Conservation (phyloP, 2,888 invertebrate genomes). For the Cantharis nigra region DNA sequence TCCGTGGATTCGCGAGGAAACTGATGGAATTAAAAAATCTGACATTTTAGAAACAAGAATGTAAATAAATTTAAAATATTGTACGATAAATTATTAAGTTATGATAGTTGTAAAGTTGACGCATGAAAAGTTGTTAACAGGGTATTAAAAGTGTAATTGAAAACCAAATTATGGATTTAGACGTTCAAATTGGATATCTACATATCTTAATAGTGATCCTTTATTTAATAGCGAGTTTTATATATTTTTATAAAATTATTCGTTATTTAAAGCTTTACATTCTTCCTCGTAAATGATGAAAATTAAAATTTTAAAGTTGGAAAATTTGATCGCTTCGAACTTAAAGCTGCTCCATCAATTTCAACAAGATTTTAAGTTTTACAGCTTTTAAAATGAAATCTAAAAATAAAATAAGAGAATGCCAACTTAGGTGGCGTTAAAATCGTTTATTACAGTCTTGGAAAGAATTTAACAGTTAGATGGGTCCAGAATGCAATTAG, state of each 20-base stretch:
- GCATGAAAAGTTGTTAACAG: constrained; percentile 13
- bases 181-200: constrained; percentile 16
- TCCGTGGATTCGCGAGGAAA: constrained; percentile 43
- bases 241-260: neutral
- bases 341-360: neutral
- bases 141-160: constrained; percentile 21
- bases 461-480: neutral
- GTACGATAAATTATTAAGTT: neutral
- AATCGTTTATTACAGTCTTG: neutral
- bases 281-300: neutral
- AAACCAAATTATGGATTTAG: constrained; percentile 2
- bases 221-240: constrained; percentile 4
- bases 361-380: neutral
- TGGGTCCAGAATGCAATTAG: neutral
- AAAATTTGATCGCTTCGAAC: neutral
- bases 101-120: neutral
- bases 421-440: neutral
- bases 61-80: constrained; percentile 18
- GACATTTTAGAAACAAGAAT: constrained; percentile 35
- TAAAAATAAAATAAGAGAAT: neutral
- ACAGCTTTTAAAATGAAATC: neutral
- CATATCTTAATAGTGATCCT: constrained; percentile 22
- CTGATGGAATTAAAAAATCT: constrained; percentile 21
- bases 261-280: neutral
- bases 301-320: neutral